These are phyloP conservation scores for Escarpia spicata DNA, from an alignment of 2,888 invertebrate genomes.

Conservation along the genomic window DNA sequence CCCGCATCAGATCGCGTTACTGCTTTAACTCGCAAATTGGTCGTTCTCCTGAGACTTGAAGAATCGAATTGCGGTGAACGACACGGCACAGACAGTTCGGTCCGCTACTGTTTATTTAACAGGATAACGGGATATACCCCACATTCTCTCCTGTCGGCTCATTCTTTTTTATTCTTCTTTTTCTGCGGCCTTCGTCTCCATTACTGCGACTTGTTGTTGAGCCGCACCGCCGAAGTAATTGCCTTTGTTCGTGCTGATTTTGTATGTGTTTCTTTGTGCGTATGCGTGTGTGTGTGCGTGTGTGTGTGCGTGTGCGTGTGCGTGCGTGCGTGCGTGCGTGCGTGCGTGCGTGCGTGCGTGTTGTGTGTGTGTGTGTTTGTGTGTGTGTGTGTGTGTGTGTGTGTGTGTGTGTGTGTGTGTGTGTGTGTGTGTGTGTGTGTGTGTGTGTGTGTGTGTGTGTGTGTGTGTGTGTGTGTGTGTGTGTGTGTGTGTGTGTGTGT, in stretches of 20 bases:
- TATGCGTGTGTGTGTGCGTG: not conserved
- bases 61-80: not conserved
- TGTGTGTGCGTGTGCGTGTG: too few relatives aligned
- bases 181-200: not conserved
- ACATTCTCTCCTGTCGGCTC: not conserved
- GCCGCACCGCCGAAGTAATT: not conserved
- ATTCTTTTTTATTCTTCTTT: not conserved
- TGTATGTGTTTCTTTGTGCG: not conserved
- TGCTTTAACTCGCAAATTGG: not conserved
- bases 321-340: too few relatives aligned
- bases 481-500: not conserved
- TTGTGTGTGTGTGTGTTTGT: too few relatives aligned
- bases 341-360: too few relatives aligned
- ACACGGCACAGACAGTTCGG: not conserved
- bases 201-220: not conserved
- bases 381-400: too few relatives aligned
- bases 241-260: not conserved
- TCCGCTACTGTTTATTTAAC: conserved; percentile 4
- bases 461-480: not conserved
- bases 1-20: not conserved
- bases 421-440: too few relatives aligned
- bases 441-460: too few relatives aligned
- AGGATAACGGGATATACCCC: conserved; percentile 10
- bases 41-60: not conserved
- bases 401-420: too few relatives aligned